Evolutionary conservation across 2,888 invertebrate species (phyloP).

Genomic region (Xylocampa areola): DNA sequence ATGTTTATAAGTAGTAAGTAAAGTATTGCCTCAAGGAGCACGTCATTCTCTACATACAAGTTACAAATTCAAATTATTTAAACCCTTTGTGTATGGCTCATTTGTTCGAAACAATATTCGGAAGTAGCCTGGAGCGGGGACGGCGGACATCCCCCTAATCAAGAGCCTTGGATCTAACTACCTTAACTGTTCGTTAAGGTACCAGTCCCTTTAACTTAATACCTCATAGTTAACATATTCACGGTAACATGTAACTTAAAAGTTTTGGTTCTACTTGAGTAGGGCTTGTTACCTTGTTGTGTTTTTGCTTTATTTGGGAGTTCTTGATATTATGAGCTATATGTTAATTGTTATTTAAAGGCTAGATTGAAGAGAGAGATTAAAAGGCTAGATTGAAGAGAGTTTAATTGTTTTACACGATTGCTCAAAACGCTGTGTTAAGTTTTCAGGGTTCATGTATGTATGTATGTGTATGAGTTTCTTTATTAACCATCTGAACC

Average conservation of each 20-base stretch:
- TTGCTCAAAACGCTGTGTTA: too few species aligned
- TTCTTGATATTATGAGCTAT: conserved; percentile 1
- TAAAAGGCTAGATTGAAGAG: too few species aligned
- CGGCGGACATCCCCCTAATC: conserved; percentile 77
- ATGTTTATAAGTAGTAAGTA: too few species aligned
- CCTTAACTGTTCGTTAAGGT: conserved; percentile 68
- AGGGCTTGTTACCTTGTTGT: conserved; percentile 1
- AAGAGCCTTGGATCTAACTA: conserved; percentile 71
- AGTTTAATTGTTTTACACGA: too few species aligned
- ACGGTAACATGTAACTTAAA: conserved; percentile 42
- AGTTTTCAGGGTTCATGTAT: too few species aligned
- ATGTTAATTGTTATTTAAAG: too few species aligned
- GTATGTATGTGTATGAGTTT: too few species aligned
- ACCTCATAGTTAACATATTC: conserved; percentile 55
- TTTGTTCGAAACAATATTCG: conserved; percentile 78
- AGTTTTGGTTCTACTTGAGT: conserved; percentile 30
- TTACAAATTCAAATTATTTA: conserved; percentile 27
- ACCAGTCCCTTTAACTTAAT: conserved; percentile 50
- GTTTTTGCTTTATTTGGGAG: neutral
- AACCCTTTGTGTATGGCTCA: conserved; percentile 49
- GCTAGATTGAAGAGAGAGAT: too few species aligned
- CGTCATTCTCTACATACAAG: neutral
- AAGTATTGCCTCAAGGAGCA: too few species aligned
- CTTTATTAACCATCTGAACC: too few species aligned
- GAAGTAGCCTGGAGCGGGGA: conserved; percentile 79